Conservation (phyloP, 2,797 vertebrate genomes). For the Hypotaenidia philippensis region DNA sequence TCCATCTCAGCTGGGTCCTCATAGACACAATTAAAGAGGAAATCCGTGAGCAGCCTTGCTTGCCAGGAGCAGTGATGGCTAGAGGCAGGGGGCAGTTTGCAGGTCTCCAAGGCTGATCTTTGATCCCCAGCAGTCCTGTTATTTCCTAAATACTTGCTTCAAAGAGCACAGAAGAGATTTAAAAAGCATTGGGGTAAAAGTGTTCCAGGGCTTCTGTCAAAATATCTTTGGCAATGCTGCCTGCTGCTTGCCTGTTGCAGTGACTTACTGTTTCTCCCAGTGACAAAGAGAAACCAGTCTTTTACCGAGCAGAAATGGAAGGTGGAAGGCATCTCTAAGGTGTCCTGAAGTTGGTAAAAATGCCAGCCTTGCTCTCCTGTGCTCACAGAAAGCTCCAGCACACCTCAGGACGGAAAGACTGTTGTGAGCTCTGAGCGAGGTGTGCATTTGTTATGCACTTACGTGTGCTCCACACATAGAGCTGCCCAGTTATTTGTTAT, state of each 20-base stretch:
- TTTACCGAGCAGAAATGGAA: neutral
- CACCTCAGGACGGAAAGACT: neutral
- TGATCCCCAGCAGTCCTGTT: neutral
- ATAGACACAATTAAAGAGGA: neutral
- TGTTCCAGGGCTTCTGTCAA: rapidly evolving
- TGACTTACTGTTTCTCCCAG: neutral
- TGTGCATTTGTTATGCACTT: rapidly evolving
- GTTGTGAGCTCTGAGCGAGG: rapidly evolving
- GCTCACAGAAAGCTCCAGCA: neutral
- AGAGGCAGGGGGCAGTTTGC: rapidly evolving
- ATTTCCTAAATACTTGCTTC: neutral
- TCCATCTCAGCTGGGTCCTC: neutral
- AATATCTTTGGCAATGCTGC: neutral
- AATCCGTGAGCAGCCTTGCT: neutral
- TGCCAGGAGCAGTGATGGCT: neutral
- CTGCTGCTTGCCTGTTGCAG: constrained; percentile 3
- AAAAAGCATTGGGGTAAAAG: neutral
- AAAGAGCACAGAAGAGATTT: neutral
- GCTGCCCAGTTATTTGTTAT: neutral
- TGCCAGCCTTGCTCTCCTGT: neutral
- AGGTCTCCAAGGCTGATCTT: neutral
- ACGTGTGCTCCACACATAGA: rapidly evolving
- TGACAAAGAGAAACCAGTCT: neutral
- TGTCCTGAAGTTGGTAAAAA: neutral
- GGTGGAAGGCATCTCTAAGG: neutral